Evolutionary conservation across 2,113 vertebrate genomes (phyloP), one percentile per base, ranked within the genome.

Genomic region (Andinoacara biseriatus): DNA sequence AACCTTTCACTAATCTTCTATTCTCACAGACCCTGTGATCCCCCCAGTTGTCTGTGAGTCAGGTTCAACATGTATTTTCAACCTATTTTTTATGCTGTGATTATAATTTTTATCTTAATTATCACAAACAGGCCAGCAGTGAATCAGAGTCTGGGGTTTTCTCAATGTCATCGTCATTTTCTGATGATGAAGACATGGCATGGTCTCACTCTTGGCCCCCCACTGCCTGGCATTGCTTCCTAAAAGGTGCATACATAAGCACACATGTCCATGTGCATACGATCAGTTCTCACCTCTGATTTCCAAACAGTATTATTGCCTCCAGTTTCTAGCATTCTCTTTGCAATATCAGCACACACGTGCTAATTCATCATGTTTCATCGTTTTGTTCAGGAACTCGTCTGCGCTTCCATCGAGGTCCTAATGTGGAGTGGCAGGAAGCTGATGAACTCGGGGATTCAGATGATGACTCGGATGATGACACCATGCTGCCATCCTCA

Each of bases 161-260:
- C 95, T 98, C 97, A 88, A 97, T 99, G 96, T 99, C 98, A 46
- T 99, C 98, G n/a, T 98, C 98, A 1, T 96, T 99, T 88, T 99
- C 97, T 54, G 98, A 99, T 88, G 98, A 99, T 88, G 98, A 99
- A 87, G 98, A 99, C 92, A 96, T 99, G 95, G 98, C 97, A 80
- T 99, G 98, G 98, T 99, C 98, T 91, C 98, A 98, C 89, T 97
- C 98, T 58, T 99, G 98, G 98, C 98, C 98, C 60, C 95, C 97
- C 80, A 99, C 98, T 49, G 95, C 96, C 81, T 99, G 98, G 98
- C 97, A 99, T 87, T 99, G 98, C 93, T 99, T 99, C 91, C 93
- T 99, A 59, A 99, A 99, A 98, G 98, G 98, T 99, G 94, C 91
- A 58, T 33, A 17, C 10, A 74, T 33, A 79, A 13, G 65, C 38